Evolutionary conservation across 1,140 invertebrate species (phyloP).

Genomic region (Meloidogyne floridensis): DNA sequence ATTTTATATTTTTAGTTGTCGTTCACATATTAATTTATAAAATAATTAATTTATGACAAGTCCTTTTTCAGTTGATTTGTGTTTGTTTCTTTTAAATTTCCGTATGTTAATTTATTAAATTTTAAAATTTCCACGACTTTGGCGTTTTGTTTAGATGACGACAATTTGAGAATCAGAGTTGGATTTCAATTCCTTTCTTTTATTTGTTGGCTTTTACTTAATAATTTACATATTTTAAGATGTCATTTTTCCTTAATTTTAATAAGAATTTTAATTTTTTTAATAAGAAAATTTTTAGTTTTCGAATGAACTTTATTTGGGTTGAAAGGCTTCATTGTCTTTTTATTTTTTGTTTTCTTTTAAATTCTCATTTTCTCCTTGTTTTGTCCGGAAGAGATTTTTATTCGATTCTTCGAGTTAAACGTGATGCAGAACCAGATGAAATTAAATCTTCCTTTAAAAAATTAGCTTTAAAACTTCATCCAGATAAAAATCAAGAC

Average conservation of each 20-base stretch:
- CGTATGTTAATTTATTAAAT: too few relatives aligned
- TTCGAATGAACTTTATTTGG: conserved; percentile 4
- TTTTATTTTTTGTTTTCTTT: conserved; percentile 9
- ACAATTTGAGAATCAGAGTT: background rate
- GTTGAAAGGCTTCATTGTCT: background rate
- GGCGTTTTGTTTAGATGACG: conserved; percentile 1
- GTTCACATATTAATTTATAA: background rate
- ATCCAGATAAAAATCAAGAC: conserved; percentile 96
- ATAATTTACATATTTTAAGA: background rate
- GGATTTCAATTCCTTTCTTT: background rate
- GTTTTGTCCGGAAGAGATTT: conserved; percentile 76
- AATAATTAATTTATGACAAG: background rate
- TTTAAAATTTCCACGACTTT: background rate
- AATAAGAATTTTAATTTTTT: background rate
- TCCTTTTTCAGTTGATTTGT: background rate
- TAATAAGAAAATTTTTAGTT: background rate
- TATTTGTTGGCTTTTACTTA: background rate
- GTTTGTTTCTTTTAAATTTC: background rate
- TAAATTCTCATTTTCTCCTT: conserved; percentile 24
- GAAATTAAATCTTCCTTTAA: conserved; percentile 91
- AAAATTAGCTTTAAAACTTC: conserved; percentile 88
- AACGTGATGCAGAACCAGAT: conserved; percentile 81
- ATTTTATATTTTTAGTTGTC: conserved; percentile 3
- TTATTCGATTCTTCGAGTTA: conserved; percentile 87
- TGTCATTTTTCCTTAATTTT: background rate